Evolutionary conservation across 2,888 invertebrate genomes (phyloP).

Genomic region (Petrolisthes manimaculis): DNA sequence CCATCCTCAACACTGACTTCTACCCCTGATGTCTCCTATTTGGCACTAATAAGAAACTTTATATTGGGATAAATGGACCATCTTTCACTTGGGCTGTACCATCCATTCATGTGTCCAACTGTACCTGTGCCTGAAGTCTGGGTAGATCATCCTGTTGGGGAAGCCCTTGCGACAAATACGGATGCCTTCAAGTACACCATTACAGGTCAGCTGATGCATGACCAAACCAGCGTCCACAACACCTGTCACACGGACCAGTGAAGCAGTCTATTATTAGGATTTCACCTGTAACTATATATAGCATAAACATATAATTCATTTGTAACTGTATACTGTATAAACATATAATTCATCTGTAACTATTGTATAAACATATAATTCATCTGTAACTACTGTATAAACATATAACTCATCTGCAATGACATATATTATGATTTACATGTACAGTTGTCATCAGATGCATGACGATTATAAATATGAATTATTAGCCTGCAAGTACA

Average conservation of each 20-base stretch:
- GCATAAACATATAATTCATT: background rate
- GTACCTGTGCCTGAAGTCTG: conserved; percentile 76
- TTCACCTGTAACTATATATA: background rate
- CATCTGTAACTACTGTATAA: background rate
- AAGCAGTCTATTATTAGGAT: background rate
- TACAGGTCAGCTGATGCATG: conserved; percentile 76
- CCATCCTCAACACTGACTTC: too few species aligned
- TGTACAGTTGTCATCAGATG: too few species aligned
- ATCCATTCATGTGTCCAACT: too few species aligned
- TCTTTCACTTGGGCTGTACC: too few species aligned
- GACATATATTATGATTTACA: background rate
- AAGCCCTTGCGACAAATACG: conserved; percentile 75
- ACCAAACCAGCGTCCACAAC: conserved; percentile 75
- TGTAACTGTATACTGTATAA: too few species aligned
- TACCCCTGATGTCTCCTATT: too few species aligned
- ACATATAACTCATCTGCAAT: background rate
- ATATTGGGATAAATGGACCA: too few species aligned
- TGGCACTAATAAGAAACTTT: too few species aligned
- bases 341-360: background rate
- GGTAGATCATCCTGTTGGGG: conserved; percentile 75
- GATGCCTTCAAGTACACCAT: conserved; percentile 74
- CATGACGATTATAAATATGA: background rate
- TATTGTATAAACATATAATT: background rate
- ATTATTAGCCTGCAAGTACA: background rate
- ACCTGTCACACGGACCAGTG: conserved; percentile 68